A percentile compares a stretch with the other conserved stretches of the same genome.
These are phyloP conservation scores for Phaethornis superciliosus DNA, from an alignment of 2,113 vertebrate genomes.

Conservation along the genomic window DNA sequence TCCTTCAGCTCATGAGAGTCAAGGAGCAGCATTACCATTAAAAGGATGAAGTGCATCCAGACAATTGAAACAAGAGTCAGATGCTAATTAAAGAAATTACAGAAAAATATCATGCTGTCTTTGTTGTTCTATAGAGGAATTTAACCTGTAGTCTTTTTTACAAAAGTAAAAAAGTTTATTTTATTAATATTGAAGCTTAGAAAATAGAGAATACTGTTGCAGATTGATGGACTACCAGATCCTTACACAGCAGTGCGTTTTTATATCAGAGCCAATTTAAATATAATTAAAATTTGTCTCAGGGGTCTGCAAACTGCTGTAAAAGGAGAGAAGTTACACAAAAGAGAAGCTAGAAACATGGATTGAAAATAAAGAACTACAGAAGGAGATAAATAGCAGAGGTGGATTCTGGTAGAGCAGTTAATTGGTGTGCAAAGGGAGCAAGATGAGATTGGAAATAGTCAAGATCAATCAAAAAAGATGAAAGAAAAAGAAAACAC, in stretches of 20 bases:
- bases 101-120: background rate
- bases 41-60: background rate
- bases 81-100: slow-evolving; percentile 21
- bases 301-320: background rate
- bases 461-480: background rate
- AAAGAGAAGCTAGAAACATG: background rate
- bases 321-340: background rate
- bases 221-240: background rate
- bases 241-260: background rate
- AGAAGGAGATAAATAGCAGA: background rate
- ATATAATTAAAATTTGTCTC: background rate
- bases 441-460: background rate
- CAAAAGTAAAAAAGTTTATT: background rate
- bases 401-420: background rate
- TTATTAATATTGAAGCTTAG: background rate
- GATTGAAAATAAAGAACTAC: background rate
- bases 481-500: slow-evolving; percentile 6
- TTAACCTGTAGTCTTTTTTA: background rate
- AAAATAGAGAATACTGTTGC: background rate
- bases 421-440: background rate
- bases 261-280: slow-evolving; percentile 5
- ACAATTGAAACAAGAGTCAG: background rate
- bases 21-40: background rate
- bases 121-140: background rate
- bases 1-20: slow-evolving; percentile 4